Evolutionary conservation across 2,113 vertebrate genomes (phyloP), one percentile per base, ranked within the genome.

Genomic region (Clarias magur): DNA sequence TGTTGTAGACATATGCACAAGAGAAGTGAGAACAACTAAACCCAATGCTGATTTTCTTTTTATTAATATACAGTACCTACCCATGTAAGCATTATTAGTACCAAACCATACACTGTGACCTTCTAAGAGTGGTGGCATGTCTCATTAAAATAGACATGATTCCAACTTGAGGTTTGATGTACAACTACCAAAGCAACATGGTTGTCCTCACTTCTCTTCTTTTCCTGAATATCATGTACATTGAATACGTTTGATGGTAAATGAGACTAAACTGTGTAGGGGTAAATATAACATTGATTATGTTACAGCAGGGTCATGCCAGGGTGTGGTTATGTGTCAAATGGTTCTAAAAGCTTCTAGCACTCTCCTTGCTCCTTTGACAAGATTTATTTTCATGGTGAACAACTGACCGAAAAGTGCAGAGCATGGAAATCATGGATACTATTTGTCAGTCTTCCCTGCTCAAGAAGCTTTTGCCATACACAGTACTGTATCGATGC

Each of bases 331-430:
- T 75, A 85, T 56, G 21, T 67, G 48, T 48, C 85, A 86, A 30
- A 79, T 86, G 42, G 23, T 67, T 42, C 10, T 27, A 8, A 48
- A 25, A 62, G 13, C 17, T 67, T 67, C 25, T 53, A 25, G 80
- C 11, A 42, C 59, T 8, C 25, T 23, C 73, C n/a, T 62, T 78
- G 59, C 23, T 25, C 72, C 42, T 53, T 67, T 30, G 53, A 54
- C 30, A 79, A 68, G 62, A 84, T 54, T 85, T 88, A 88, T 85
- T 81, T 81, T 81, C 27, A 21, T 85, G 25, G 21, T 80, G 48
- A 57, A 80, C 63, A 80, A 88, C 73, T 84, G 54, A 25, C 19
- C 17, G 23, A 83, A 67, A 56, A 83, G 34, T 30, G 60, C 17
- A 63, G n/a, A 12, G 30, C 34, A 76, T 48, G 15, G 76, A 62